A percentile compares a stretch with the other conserved stretches of the same genome.
Evolutionary conservation across 1,140 invertebrate genomes (phyloP).

Genomic region (Subanguina moxae): DNA sequence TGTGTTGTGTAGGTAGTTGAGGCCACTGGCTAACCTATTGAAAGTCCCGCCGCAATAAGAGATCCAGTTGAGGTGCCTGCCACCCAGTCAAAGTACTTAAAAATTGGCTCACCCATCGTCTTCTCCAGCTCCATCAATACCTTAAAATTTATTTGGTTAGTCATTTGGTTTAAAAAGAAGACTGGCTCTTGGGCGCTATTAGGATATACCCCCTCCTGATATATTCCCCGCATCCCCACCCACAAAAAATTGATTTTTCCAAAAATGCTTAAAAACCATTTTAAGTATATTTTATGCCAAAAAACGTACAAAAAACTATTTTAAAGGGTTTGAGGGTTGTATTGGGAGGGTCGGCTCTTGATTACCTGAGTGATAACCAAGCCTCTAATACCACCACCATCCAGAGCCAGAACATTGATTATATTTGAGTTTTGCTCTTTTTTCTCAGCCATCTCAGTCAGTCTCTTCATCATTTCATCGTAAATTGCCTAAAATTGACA

Average conservation of each 20-base stretch:
- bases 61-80: slow-evolving; percentile 94
- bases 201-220: too few relatives aligned
- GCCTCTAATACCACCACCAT: slow-evolving; percentile 53
- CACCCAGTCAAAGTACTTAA: slow-evolving; percentile 81
- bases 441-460: slow-evolving; percentile 26
- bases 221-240: too few relatives aligned
- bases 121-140: slow-evolving; percentile 46
- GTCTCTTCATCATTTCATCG: slow-evolving; percentile 39
- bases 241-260: too few relatives aligned
- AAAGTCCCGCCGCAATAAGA: slow-evolving; percentile 76
- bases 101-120: slow-evolving; percentile 49
- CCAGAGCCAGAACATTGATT: slow-evolving; percentile 54
- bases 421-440: slow-evolving; percentile 26
- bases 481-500: slow-evolving; percentile 48
- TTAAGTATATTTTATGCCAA: too few relatives aligned
- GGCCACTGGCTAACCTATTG: slow-evolving; percentile 47
- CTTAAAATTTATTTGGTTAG: not conserved
- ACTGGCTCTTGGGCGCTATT: too few relatives aligned
- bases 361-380: slow-evolving; percentile 54
- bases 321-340: too few relatives aligned
- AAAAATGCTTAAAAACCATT: too few relatives aligned
- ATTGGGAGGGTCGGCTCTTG: too few relatives aligned
- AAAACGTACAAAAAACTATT: too few relatives aligned
- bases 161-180: too few relatives aligned
- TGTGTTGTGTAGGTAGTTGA: not conserved